Conservation (phyloP, 2,888 invertebrate species). For the Ichneumoninae sp. region DNA sequence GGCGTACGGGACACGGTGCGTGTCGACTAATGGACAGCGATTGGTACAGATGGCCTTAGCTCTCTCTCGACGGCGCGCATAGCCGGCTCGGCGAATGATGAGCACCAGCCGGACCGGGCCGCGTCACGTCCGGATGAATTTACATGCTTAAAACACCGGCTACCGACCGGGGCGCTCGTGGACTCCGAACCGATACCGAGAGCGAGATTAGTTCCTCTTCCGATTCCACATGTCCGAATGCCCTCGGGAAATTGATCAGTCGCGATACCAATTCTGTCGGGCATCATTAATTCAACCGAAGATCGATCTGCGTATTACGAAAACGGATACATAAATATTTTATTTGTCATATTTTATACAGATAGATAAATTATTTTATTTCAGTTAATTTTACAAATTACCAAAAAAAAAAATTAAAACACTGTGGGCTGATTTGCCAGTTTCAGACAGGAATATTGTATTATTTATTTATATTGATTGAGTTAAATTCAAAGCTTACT, state of each 20-base stretch:
- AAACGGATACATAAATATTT: too few relatives aligned
- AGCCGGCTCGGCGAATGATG: constrained; percentile 49
- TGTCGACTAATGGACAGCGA: constrained; percentile 79
- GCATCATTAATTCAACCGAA: too few relatives aligned
- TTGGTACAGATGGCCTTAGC: constrained; percentile 81
- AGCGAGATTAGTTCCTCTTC: constrained; percentile 76
- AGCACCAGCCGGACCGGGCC: constrained; percentile 71
- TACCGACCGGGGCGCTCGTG: constrained; percentile 72
- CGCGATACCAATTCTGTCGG: too few relatives aligned
- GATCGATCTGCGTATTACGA: too few relatives aligned
- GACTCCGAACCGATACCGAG: constrained; percentile 61
- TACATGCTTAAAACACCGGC: constrained; percentile 80
- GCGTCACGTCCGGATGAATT: constrained; percentile 84
- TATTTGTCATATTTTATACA: too few relatives aligned
- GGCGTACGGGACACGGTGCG: constrained; percentile 60
- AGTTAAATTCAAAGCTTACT: too few relatives aligned
- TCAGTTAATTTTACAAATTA: too few relatives aligned
- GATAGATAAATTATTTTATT: too few relatives aligned
- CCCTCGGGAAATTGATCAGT: too few relatives aligned
- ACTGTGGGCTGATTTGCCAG: background rate
- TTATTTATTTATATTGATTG: too few relatives aligned
- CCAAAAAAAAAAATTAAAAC: background rate
- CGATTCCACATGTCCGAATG: constrained; percentile 56
- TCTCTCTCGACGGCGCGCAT: constrained; percentile 66
- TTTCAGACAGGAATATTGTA: background rate